Evolutionary conservation across 2,113 vertebrate species (phyloP), one percentile per base, ranked within the genome.

Genomic region (Hippocampus barbouri): DNA sequence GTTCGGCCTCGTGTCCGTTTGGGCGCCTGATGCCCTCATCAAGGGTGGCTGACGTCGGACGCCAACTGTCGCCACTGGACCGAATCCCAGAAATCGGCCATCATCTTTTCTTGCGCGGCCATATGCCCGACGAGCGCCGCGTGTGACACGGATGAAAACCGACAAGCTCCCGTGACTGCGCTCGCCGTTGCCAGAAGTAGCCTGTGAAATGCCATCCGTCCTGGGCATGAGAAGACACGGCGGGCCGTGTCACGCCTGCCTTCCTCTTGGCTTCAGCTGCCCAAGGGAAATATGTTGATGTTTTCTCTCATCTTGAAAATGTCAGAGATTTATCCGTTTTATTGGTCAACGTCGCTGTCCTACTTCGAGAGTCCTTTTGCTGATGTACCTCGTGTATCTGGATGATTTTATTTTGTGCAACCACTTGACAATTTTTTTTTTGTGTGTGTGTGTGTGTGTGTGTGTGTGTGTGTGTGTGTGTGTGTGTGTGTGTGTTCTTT

Each of bases 11-110:
- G 57, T 70, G 74, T 85, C 80, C 77, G 57, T 82, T 79, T 73
- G 77, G 21, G 75, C n/a, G 74, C 74, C 67, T 68, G 83, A 78
- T 79, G 72, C 70, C 79, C 67, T 79, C 74, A 87, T 88, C 86
- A 85, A 89, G 87, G 80, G 78, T 78, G 83, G 59, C 75, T 90
- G 90, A 91, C 88, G 88, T 76, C 72, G 73, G 69, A 86, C 4
- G 66, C 90, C 90, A 91, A 90, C 89, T 91, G 90, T 90, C 90
- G 53, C 59, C 79, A 57, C 71, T 92, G 91, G 91, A 91, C 82
- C 75, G 30, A 63, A 64, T 86, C 90, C 91, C 89, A 90, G 89
- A 90, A 84, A 84, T 79, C 76, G 70, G 74, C 80, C 84, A 75
- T 86, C 82, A 77, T 86, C 82, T 81, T 79, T 53, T 74, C 18